Percentiles rank a stretch among this genome's conserved stretches.
These are phyloP conservation scores for Drosophila setifemur DNA, from an alignment of 1,140 invertebrate species.

Conservation along the genomic window DNA sequence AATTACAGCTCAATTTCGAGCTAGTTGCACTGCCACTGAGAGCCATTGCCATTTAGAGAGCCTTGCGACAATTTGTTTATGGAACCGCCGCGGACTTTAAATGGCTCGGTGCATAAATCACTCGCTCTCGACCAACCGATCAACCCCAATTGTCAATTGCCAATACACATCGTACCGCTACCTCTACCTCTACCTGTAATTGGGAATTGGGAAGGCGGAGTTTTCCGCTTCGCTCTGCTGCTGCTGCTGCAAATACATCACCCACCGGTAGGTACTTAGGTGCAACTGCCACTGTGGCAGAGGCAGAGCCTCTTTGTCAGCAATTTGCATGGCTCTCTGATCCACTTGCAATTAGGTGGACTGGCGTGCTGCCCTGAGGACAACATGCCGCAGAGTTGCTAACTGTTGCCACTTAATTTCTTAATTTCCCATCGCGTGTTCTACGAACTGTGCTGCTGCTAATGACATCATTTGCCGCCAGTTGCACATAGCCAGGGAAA, in stretches of 20 bases:
- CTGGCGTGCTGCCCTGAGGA: constrained; percentile 60
- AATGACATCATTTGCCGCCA: constrained; percentile 71
- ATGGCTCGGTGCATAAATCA: constrained; percentile 75
- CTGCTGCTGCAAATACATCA: background rate
- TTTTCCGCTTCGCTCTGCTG: too few species aligned
- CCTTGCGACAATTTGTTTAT: constrained; percentile 78
- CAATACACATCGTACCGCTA: constrained; percentile 36
- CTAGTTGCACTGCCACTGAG: constrained; percentile 23
- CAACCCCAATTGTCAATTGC: constrained; percentile 66
- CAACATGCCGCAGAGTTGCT: constrained; percentile 66
- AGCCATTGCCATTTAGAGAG: constrained; percentile 71
- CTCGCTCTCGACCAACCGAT: constrained; percentile 51
- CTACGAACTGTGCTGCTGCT: constrained; percentile 38
- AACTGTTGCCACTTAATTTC: constrained; percentile 75
- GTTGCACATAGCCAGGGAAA: constrained; percentile 9
- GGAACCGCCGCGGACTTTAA: constrained; percentile 74
- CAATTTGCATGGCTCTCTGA: constrained; percentile 53
- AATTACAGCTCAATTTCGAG: constrained; percentile 80
- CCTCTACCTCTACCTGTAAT: background rate
- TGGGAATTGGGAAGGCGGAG: too few species aligned
- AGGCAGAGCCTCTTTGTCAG: constrained; percentile 15
- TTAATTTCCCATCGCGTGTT: constrained; percentile 66
- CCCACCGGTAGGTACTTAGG: too few species aligned
- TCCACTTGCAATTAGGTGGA: constrained; percentile 73
- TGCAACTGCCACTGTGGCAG: too few species aligned